Percentiles rank a stretch among this genome's conserved stretches.
phyloP scores from a whole-genome alignment of 2,797 vertebrate species.

The Merluccius polli region DNA sequence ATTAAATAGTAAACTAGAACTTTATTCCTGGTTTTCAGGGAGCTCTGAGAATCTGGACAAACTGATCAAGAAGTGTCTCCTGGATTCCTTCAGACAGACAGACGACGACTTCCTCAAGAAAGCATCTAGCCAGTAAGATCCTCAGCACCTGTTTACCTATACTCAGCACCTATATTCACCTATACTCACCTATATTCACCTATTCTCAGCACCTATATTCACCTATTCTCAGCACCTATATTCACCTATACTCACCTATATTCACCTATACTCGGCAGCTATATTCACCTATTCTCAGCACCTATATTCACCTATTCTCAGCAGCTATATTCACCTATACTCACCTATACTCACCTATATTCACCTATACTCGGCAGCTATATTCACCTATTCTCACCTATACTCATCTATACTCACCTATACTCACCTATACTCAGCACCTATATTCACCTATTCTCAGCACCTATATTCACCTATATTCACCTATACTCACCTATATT shows the following conservation, averaged over 20 bases:
- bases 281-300: background rate
- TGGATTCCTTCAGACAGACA: conserved; percentile 90
- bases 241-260: background rate
- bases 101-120: conserved; percentile 95
- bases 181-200: background rate
- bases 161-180: background rate
- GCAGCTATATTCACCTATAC: no score
- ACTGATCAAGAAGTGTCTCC: conserved; percentile 86
- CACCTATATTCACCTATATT: no score
- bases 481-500: no score
- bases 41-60: conserved; percentile 84
- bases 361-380: no score
- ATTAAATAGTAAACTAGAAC: background rate
- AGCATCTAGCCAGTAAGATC: conserved; percentile 91
- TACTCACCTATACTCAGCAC: no score
- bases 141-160: background rate
- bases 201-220: background rate
- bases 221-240: background rate
- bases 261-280: background rate
- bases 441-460: no score
- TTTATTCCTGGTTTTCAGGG: conserved; percentile 65
- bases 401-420: no score
- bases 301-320: no score
- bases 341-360: no score
- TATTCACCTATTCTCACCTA: no score